These are phyloP conservation scores for Acanthopleura granulata DNA, from an alignment of 2,888 invertebrate species.

Conservation along the genomic window DNA sequence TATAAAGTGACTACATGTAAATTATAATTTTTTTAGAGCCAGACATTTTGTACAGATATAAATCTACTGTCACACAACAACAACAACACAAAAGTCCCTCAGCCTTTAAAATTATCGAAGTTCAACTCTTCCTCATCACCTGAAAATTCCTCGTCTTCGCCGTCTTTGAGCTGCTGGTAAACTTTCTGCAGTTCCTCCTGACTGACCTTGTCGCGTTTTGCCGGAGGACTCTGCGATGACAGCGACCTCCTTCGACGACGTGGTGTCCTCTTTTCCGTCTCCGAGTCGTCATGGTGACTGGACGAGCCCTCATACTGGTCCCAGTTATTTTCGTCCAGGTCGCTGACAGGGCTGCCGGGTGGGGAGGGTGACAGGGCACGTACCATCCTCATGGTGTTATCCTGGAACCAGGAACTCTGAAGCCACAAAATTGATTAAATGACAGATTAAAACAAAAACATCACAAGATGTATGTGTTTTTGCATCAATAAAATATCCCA, in stretches of 20 bases:
- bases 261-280: neutral
- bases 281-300: constrained; percentile 1
- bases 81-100: neutral
- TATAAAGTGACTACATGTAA: no score
- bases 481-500: no score
- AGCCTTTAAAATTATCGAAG: neutral
- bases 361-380: neutral
- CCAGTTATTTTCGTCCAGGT: neutral
- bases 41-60: no score
- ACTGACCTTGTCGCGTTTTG: neutral
- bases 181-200: neutral
- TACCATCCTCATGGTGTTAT: neutral
- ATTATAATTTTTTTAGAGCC: no score
- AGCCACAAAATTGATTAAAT: neutral
- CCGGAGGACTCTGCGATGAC: neutral
- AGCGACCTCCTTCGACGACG: neutral
- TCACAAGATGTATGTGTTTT: no score
- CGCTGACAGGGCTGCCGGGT: neutral
- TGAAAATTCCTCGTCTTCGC: constrained; percentile 3
- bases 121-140: neutral
- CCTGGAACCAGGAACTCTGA: constrained; percentile 5
- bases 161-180: neutral
- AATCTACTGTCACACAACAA: no score
- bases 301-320: neutral
- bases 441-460: no score